These are phyloP conservation scores for Florisuga fusca DNA, from an alignment of 2,797 vertebrate genomes.

Conservation along the genomic window DNA sequence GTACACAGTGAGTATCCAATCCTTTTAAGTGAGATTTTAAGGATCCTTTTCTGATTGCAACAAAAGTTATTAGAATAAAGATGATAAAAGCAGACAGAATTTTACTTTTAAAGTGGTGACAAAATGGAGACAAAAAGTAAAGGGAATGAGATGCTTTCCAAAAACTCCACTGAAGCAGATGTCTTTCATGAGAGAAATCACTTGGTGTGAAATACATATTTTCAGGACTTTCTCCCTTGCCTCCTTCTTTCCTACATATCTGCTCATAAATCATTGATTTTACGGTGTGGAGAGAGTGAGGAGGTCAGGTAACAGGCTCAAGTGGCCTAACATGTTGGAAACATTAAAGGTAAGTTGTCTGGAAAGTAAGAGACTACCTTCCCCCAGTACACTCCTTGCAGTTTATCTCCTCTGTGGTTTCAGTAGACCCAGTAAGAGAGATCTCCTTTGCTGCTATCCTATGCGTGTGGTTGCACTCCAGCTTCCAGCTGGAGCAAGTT, in stretches of 20 bases:
- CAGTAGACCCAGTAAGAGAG: neutral
- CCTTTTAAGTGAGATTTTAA: neutral
- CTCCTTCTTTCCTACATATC: neutral
- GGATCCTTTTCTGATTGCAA: neutral
- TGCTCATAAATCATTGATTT: neutral
- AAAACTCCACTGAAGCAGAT: neutral
- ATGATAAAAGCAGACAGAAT: neutral
- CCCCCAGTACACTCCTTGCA: neutral
- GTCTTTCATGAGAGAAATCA: neutral
- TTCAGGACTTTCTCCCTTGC: neutral
- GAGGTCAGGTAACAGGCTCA: accelerated
- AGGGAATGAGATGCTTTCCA: neutral
- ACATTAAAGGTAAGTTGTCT: neutral
- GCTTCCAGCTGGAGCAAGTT: neutral
- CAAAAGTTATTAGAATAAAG: neutral
- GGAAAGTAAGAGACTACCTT: neutral
- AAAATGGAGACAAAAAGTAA: neutral
- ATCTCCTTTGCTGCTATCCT: neutral
- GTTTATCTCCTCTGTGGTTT: neutral
- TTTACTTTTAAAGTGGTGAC: neutral
- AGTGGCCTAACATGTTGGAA: neutral
- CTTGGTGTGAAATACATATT: neutral
- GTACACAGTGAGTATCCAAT: neutral
- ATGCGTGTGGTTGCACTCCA: neutral
- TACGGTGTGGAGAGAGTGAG: neutral